Evolutionary conservation across 2,797 vertebrate species (phyloP).

Genomic region (Microctenopoma steveboyesi): DNA sequence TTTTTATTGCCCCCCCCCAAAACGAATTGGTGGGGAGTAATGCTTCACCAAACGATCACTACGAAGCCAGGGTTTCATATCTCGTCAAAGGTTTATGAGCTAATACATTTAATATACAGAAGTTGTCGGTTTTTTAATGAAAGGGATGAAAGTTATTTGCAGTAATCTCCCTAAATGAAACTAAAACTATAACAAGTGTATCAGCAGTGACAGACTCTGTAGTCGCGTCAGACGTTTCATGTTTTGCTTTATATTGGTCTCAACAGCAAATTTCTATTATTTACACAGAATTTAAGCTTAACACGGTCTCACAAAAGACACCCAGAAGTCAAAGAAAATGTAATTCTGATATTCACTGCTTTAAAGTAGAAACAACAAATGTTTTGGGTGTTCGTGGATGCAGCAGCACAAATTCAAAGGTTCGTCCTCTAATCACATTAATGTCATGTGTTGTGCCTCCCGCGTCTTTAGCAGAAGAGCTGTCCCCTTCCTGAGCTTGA

Average conservation of each 20-base stretch:
- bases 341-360: slow-evolving; percentile 4
- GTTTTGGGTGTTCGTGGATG: slow-evolving; percentile 22
- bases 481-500: slow-evolving; percentile 66
- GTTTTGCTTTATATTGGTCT: slow-evolving; percentile 19
- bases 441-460: slow-evolving; percentile 79
- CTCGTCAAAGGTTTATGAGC: slow-evolving; percentile 22
- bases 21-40: slow-evolving; percentile 7
- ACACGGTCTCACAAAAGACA: background rate
- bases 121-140: slow-evolving; percentile 7
- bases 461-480: slow-evolving; percentile 76
- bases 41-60: slow-evolving; percentile 25
- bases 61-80: slow-evolving; percentile 21
- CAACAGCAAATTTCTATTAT: slow-evolving; percentile 27
- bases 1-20: slow-evolving; percentile 34
- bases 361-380: slow-evolving; percentile 17
- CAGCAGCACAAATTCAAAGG: slow-evolving; percentile 60
- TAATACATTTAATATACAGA: slow-evolving; percentile 46
- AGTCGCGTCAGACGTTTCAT: background rate
- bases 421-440: slow-evolving; percentile 78
- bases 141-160: slow-evolving; percentile 7
- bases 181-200: background rate
- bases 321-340: slow-evolving; percentile 18
- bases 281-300: slow-evolving; percentile 9
- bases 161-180: slow-evolving; percentile 5
- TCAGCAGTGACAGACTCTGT: slow-evolving; percentile 8